phyloP scores from a whole-genome alignment of 1,140 invertebrate genomes.

The Proctacanthus coquilletti region DNA sequence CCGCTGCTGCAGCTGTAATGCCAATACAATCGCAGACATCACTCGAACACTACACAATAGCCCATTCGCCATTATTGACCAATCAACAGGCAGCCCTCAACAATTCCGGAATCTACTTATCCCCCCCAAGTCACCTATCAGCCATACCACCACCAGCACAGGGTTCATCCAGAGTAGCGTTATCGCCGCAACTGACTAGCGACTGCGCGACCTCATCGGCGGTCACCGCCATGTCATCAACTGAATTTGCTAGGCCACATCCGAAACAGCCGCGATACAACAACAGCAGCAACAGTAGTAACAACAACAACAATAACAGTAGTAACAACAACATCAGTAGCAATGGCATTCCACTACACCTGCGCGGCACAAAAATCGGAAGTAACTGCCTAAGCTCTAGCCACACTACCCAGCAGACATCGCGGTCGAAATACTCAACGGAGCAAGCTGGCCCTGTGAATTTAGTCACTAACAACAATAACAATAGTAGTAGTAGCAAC shows the following conservation, averaged over 20 bases:
- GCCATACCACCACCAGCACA: no score
- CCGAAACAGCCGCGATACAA: neutral
- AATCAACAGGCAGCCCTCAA: no score
- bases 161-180: no score
- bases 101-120: no score
- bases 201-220: no score
- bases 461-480: slow-evolving; percentile 1
- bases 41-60: no score
- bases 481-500: neutral
- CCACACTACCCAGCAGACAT: neutral
- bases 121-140: no score
- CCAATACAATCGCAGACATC: no score
- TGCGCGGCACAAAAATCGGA: neutral
- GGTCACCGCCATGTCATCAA: neutral
- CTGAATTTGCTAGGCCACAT: slow-evolving; percentile 1
- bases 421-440: slow-evolving; percentile 1
- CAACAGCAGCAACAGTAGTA: neutral
- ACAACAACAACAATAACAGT: neutral
- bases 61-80: no score
- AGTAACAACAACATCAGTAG: slow-evolving; percentile 1
- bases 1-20: slow-evolving; percentile 3
- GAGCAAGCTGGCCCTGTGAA: neutral
- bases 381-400: neutral
- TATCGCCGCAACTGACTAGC: no score
- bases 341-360: neutral